Percentiles rank a stretch among this genome's conserved stretches.
Evolutionary conservation across 2,113 vertebrate species (phyloP).

Genomic region (Crotalus tigris): DNA sequence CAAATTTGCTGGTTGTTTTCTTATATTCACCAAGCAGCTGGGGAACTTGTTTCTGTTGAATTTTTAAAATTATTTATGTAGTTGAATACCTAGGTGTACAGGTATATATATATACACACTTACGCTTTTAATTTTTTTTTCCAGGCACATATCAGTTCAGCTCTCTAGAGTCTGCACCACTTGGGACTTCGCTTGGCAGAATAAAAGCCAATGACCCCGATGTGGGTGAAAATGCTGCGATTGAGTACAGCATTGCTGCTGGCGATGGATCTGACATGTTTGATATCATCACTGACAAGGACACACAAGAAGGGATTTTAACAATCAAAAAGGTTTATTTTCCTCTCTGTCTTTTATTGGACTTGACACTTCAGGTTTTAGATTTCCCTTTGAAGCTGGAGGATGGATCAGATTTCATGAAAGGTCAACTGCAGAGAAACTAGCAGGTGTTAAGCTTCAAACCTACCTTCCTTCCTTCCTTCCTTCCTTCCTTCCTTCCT

Average conservation of each 20-base stretch:
- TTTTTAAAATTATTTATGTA: constrained; percentile 19
- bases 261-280: constrained; percentile 86
- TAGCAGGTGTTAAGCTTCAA: constrained; percentile 46
- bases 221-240: constrained; percentile 86
- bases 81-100: background rate
- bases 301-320: constrained; percentile 92
- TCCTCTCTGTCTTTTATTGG: constrained; percentile 51
- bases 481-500: constrained; percentile 30
- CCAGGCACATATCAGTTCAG: constrained; percentile 88
- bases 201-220: constrained; percentile 94
- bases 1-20: constrained; percentile 12
- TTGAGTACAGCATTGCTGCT: constrained; percentile 83
- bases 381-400: constrained; percentile 12
- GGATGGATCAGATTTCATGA: constrained; percentile 32
- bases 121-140: constrained; percentile 27
- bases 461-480: constrained; percentile 31
- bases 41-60: constrained; percentile 16
- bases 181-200: constrained; percentile 84
- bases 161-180: constrained; percentile 80
- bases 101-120: background rate
- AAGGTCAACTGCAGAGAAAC: constrained; percentile 46
- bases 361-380: constrained; percentile 46
- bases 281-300: constrained; percentile 87
- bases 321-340: constrained; percentile 87
- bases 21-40: background rate